phyloP scores from a whole-genome alignment of 2,113 vertebrate genomes.

The Vanacampus margaritifer region DNA sequence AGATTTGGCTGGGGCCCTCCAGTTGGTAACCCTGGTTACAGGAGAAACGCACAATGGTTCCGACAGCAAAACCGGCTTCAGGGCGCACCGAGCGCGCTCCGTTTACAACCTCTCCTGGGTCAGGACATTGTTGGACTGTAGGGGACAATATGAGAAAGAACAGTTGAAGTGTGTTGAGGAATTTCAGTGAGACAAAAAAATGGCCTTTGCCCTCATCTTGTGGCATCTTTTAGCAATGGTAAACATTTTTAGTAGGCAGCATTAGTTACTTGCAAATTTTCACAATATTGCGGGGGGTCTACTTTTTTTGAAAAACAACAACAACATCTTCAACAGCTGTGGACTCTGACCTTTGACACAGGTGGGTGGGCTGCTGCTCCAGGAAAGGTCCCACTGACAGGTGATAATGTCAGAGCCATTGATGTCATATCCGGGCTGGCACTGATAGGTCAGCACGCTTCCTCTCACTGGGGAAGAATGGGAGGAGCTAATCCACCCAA shows the following conservation, averaged over 20 bases:
- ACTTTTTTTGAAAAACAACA: neutral
- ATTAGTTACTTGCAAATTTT: too few species aligned
- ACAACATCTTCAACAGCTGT: neutral
- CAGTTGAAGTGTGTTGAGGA: neutral
- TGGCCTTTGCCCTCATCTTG: neutral
- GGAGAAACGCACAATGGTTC: conserved; percentile 85
- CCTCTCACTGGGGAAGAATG: conserved; percentile 85
- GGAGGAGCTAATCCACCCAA: conserved; percentile 87
- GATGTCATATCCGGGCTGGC: conserved; percentile 89
- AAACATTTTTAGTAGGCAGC: too few species aligned
- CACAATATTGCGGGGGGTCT: neutral
- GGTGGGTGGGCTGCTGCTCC: conserved; percentile 86
- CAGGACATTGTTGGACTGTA: conserved; percentile 84
- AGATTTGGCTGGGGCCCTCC: conserved; percentile 83
- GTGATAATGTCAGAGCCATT: conserved; percentile 89
- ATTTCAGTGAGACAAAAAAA: neutral
- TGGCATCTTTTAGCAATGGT: too few species aligned
- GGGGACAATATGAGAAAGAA: neutral
- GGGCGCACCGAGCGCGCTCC: conserved; percentile 82
- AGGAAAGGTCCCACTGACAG: conserved; percentile 91
- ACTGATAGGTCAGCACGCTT: conserved; percentile 89
- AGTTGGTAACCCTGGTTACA: conserved; percentile 87
- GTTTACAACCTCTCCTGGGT: conserved; percentile 86
- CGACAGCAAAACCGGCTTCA: conserved; percentile 81
- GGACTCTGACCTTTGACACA: conserved; percentile 77